Conservation (phyloP, 2,888 invertebrate genomes). For the Carcina quercana region DNA sequence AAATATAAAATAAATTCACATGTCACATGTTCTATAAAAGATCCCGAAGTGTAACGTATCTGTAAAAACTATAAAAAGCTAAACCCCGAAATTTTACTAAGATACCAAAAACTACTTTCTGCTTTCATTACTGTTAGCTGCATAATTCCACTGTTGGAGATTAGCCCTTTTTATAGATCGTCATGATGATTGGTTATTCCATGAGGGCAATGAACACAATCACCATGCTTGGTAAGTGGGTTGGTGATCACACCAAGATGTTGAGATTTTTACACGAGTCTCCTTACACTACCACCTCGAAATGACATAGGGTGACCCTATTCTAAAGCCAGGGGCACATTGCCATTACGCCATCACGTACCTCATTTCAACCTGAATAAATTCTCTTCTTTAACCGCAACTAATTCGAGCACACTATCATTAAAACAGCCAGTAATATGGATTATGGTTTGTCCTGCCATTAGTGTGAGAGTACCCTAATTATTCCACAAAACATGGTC, state of each 20-base stretch:
- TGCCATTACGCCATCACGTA: not conserved
- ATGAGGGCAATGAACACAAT: no score
- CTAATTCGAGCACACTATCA: slow-evolving; percentile 32
- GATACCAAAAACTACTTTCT: no score
- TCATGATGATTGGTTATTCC: no score
- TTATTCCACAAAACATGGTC: slow-evolving; percentile 55
- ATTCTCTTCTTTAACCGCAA: slow-evolving; percentile 6
- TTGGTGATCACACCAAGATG: not conserved
- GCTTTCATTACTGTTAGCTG: no score
- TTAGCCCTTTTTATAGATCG: no score
- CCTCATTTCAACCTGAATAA: slow-evolving; percentile 12
- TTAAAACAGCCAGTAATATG: slow-evolving; percentile 33
- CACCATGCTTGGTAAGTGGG: no score
- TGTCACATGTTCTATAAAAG: no score
- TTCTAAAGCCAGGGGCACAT: not conserved
- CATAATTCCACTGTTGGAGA: no score
- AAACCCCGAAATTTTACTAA: no score
- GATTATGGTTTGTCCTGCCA: slow-evolving; percentile 34
- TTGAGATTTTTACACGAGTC: not conserved
- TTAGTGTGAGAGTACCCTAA: slow-evolving; percentile 54
- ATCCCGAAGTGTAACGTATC: no score
- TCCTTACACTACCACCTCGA: not conserved
- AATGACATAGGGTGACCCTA: not conserved
- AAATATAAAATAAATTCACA: no score
- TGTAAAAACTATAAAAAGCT: no score